Evolutionary conservation across 2,113 vertebrate species (phyloP), one percentile per base, ranked within the genome.

Genomic region (Rhea americana): DNA sequence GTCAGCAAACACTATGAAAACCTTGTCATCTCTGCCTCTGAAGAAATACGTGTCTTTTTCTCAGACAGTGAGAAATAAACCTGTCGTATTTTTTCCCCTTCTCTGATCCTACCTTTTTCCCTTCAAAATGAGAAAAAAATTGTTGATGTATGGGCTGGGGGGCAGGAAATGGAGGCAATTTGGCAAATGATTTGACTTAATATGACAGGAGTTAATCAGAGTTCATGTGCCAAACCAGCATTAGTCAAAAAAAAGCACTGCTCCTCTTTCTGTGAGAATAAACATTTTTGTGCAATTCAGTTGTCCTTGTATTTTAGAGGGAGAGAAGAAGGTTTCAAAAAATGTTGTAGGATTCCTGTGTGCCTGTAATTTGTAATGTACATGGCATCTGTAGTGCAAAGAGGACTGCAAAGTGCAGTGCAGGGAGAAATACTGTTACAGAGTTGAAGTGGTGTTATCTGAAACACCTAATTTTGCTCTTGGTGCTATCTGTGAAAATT

Each of bases 1-100:
- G 80, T 90, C 87, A 92, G 86, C 62, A 94, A 80, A 88, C 41
- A 13, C 80, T 82, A 89, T 67, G 66, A 91, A 93, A 94, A 20
- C 79, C 20, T 73, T 86, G 79, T 63, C 47, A 81, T 87, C 22
- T 71, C 32, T 86, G 32, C 21, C 47, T 89, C 71, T 78, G 50
- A 93, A 72, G 48, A 88, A 82, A 86, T 25, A 18, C 1, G 18
- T 68, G 8, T 66, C 70, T 87, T 90, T 91, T 16, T 9, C 45
- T 45, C 82, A 86, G 77, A 93, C 63, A 89, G 43, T 55, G 55
- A 92, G 70, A 91, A 74, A 2, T 4, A 84, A 80, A 61, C 18
- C 71, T 59, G 19, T 67, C 14, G 61, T 53, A 9, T 48, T 77
- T 89, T 39, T 78, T 56, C 62, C 32, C 6, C 6, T 88, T 85